Evolutionary conservation across 2,113 vertebrate species (phyloP).

Genomic region (Cacatua alba): DNA sequence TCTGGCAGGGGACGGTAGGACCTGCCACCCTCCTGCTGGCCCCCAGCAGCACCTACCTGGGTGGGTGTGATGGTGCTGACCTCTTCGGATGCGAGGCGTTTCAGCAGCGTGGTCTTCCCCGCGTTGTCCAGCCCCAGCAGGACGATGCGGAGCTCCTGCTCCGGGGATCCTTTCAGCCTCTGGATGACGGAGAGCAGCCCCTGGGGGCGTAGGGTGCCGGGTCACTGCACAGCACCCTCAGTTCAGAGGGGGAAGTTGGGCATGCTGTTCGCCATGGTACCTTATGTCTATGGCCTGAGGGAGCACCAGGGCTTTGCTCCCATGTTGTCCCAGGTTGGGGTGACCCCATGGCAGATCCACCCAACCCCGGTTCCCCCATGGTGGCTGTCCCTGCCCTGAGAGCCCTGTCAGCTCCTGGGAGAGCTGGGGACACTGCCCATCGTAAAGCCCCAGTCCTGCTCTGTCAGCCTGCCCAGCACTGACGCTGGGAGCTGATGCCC

Average conservation of each 20-base stretch:
- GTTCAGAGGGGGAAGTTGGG: background rate
- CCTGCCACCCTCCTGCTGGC: accelerated
- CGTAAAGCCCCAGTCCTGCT: background rate
- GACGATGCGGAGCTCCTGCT: conserved; percentile 85
- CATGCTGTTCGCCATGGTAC: background rate
- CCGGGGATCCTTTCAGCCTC: conserved; percentile 81
- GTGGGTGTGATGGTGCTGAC: conserved; percentile 88
- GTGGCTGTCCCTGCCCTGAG: background rate
- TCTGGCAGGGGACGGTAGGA: background rate
- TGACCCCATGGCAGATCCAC: background rate
- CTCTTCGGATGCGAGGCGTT: conserved; percentile 83
- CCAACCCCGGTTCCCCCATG: background rate
- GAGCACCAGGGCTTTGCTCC: background rate
- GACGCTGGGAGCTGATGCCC: background rate
- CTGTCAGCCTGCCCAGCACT: background rate
- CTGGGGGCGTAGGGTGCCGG: background rate
- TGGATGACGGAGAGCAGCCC: conserved; percentile 88
- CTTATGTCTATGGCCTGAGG: background rate
- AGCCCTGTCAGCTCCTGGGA: background rate
- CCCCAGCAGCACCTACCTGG: conserved; percentile 72
- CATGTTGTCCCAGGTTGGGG: background rate
- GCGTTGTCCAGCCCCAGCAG: conserved; percentile 89
- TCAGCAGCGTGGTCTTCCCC: conserved; percentile 87
- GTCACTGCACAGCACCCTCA: background rate
- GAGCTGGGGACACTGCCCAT: accelerated